Evolutionary conservation across 35 echinoderm and acorn worm species (phyloP).

Genomic region (Stichopus chloronotus): DNA sequence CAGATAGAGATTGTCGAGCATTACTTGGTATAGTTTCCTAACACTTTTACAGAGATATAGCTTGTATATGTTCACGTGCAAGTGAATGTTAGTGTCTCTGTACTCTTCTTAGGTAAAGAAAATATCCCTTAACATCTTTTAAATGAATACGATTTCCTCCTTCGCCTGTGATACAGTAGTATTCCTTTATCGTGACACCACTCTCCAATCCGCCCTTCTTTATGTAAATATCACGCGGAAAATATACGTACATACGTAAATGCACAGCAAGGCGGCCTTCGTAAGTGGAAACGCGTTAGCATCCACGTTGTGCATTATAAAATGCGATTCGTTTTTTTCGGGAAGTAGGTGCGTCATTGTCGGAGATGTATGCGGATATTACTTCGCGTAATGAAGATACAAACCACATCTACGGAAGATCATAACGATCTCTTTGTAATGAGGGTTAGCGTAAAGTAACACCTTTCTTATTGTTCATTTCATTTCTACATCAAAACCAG

Average conservation of each 20-base stretch:
- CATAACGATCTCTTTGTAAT: background rate
- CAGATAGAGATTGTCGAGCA: too few species aligned
- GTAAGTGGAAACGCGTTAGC: conserved; percentile 27
- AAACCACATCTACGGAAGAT: conserved; percentile 6
- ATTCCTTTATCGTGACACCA: background rate
- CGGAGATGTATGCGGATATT: conserved; percentile 1
- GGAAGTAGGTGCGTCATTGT: conserved; percentile 30
- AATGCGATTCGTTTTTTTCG: conserved; percentile 23
- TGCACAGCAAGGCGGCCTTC: background rate
- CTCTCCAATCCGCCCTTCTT: conserved; percentile 8
- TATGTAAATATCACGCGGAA: conserved; percentile 18
- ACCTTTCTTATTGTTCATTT: background rate
- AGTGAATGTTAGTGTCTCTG: background rate
- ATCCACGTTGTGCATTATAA: conserved; percentile 43
- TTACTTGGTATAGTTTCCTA: too few species aligned
- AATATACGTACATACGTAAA: conserved; percentile 21
- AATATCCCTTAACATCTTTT: background rate
- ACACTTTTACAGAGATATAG: too few species aligned
- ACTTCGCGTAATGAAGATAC: conserved; percentile 20
- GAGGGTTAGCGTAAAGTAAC: background rate
- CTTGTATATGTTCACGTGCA: too few species aligned
- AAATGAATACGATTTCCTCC: background rate
- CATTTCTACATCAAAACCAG: too few species aligned
- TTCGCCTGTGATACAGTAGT: background rate
- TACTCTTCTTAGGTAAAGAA: background rate